These are phyloP conservation scores for Tenodera sinensis DNA, from an alignment of 2,888 invertebrate species.

Conservation along the genomic window DNA sequence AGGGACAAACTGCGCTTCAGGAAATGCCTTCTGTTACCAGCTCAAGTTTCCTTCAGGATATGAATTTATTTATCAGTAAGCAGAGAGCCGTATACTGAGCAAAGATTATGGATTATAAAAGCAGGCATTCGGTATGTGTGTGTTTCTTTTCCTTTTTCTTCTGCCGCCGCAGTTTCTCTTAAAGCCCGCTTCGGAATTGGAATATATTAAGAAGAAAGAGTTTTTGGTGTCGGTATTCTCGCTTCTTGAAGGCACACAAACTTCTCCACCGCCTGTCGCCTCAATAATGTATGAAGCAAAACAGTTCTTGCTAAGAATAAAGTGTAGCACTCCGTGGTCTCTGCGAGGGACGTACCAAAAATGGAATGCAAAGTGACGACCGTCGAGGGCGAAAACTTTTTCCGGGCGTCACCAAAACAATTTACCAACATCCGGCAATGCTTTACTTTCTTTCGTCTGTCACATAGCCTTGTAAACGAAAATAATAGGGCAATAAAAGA, in stretches of 20 bases:
- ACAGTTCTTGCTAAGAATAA: background rate
- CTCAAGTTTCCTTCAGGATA: background rate
- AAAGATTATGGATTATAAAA: background rate
- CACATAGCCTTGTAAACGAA: too few species aligned
- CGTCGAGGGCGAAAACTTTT: background rate
- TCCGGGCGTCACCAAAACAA: too few species aligned
- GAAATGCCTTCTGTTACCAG: background rate
- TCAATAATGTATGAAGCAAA: background rate
- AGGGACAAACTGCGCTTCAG: background rate
- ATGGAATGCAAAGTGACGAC: background rate
- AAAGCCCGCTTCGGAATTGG: background rate
- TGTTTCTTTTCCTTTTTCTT: background rate
- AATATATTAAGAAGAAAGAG: background rate
- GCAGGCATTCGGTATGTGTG: background rate
- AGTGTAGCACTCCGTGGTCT: background rate
- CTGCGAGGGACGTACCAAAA: background rate
- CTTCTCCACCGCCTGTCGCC: background rate
- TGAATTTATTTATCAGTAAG: background rate
- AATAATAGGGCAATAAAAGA: too few species aligned
- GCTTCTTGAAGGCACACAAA: background rate
- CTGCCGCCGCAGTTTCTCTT: background rate
- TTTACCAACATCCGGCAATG: too few species aligned
- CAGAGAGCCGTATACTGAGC: background rate
- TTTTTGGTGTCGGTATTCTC: background rate
- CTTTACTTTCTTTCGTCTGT: too few species aligned